Percentiles rank a stretch among this genome's conserved stretches.
phyloP scores from a whole-genome alignment of 2,888 invertebrate species.

The Anthrax anthrax region DNA sequence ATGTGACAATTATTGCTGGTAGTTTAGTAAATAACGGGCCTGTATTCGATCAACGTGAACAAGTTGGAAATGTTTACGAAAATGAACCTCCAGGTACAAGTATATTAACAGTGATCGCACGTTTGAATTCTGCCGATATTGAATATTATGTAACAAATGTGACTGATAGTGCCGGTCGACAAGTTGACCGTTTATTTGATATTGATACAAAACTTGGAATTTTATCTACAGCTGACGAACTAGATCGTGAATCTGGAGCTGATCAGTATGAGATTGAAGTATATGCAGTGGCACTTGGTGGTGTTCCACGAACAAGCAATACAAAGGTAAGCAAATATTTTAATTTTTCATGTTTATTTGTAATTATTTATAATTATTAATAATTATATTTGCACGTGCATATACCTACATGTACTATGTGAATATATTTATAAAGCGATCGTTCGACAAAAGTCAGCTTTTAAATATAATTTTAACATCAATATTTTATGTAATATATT shows the following conservation, averaged over 20 bases:
- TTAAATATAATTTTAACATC: neutral
- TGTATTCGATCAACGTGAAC: conserved; percentile 46
- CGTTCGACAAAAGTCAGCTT: neutral
- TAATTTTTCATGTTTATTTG: neutral
- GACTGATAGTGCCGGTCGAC: conserved; percentile 50
- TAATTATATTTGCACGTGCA: too few relatives aligned
- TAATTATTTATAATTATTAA: too few relatives aligned
- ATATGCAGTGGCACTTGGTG: conserved; percentile 63
- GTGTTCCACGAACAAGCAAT: conserved; percentile 56
- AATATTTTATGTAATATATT: too few relatives aligned
- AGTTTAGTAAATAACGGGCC: conserved; percentile 32
- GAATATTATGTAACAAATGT: conserved; percentile 87
- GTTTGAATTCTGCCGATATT: conserved; percentile 49
- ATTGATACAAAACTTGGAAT: conserved; percentile 81
- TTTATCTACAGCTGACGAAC: conserved; percentile 65
- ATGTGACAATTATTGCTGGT: conserved; percentile 66
- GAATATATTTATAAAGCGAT: too few relatives aligned
- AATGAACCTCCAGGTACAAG: conserved; percentile 79
- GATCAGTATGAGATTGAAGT: conserved; percentile 74
- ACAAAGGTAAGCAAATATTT: conserved; percentile 56
- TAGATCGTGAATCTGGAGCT: conserved; percentile 73
- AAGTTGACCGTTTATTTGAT: conserved; percentile 80
- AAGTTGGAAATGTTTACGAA: conserved; percentile 70
- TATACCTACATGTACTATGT: too few relatives aligned
- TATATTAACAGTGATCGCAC: conserved; percentile 65